Evolutionary conservation across 1,140 invertebrate species (phyloP).

Genomic region (Meloidogyne chitwoodi): DNA sequence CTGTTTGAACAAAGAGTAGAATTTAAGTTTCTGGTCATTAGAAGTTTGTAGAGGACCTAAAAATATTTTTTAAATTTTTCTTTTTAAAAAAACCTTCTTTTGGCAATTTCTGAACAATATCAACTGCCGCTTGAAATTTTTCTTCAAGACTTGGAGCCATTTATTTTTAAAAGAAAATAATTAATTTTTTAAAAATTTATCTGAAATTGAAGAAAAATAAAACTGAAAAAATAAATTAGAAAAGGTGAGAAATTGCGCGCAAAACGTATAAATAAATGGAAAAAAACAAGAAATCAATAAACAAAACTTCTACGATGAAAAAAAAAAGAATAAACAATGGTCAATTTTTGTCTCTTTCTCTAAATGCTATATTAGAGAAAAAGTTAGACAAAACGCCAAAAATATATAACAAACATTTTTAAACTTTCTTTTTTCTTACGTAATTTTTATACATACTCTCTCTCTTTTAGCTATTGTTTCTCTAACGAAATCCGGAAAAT

Average conservation of each 20-base stretch:
- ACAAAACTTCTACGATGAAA: no score
- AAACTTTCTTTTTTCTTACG: no score
- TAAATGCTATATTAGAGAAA: no score
- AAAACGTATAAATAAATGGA: background rate
- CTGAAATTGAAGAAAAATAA: background rate
- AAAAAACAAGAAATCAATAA: no score
- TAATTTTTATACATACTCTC: no score
- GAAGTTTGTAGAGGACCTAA: conserved; percentile 49
- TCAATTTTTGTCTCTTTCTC: no score
- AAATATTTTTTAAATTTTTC: conserved; percentile 25
- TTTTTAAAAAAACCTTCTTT: conserved; percentile 45
- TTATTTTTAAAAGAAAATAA: background rate
- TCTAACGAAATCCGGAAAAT: no score
- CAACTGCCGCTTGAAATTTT: conserved; percentile 55
- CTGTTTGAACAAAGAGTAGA: conserved; percentile 58
- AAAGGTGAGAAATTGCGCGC: background rate
- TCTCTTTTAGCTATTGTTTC: no score
- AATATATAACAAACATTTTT: no score
- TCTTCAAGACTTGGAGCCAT: conserved; percentile 48
- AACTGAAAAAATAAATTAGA: background rate
- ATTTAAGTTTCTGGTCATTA: conserved; percentile 57
- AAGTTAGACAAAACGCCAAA: no score
- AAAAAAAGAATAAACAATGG: no score
- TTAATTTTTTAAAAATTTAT: background rate
- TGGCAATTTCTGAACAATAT: conserved; percentile 58